Evolutionary conservation across 2,888 invertebrate species (phyloP).

Genomic region (Apamea anceps): DNA sequence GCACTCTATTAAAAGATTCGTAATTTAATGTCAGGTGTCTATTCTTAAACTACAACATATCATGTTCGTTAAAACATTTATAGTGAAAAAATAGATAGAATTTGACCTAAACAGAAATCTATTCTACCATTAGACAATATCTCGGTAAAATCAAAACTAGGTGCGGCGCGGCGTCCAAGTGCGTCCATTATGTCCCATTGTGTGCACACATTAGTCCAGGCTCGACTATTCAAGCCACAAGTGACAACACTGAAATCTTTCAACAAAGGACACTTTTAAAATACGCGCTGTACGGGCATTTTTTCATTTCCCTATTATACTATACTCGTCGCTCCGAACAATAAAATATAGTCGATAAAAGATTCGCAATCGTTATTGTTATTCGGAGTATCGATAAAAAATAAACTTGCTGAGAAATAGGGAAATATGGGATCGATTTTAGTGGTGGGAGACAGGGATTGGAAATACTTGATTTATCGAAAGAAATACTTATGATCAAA

Average conservation of each 20-base stretch:
- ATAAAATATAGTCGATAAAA: conserved; percentile 79
- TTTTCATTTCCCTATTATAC: conserved; percentile 60
- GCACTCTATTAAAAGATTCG: neutral
- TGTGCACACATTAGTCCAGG: conserved; percentile 36
- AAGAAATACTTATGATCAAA: neutral
- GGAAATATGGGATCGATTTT: conserved; percentile 66
- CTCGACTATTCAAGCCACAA: conserved; percentile 43
- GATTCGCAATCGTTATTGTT: conserved; percentile 77
- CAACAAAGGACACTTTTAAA: conserved; percentile 49
- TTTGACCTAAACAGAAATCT: neutral
- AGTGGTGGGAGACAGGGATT: conserved; percentile 59
- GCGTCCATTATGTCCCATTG: conserved; percentile 46
- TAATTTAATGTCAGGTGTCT: no score
- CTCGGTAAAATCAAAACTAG: conserved; percentile 12
- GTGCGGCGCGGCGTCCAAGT: conserved; percentile 31
- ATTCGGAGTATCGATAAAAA: conserved; percentile 77
- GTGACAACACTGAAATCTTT: conserved; percentile 48
- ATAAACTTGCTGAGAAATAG: conserved; percentile 69
- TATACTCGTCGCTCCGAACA: conserved; percentile 60
- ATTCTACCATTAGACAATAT: neutral
- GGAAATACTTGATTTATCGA: conserved; percentile 26
- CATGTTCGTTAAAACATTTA: neutral
- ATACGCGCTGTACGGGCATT: conserved; percentile 48
- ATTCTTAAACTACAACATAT: neutral
- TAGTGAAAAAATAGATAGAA: neutral